Conservation (phyloP, 2,888 invertebrate genomes). For the Trachelus stipa region DNA sequence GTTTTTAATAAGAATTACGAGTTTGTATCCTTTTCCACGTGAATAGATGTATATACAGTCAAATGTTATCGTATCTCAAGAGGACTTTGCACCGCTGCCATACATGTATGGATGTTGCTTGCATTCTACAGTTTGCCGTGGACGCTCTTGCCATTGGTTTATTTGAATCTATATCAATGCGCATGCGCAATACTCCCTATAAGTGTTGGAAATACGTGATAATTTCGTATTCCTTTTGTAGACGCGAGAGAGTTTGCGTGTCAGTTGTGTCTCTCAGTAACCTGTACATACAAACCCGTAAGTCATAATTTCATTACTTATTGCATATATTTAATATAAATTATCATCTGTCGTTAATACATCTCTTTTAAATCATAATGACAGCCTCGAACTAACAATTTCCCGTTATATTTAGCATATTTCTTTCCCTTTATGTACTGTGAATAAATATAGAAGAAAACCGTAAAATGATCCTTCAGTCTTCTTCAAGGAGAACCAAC, state of each 20-base stretch:
- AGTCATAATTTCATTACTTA: background rate
- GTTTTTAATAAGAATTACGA: too few species aligned
- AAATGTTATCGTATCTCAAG: background rate
- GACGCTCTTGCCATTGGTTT: conserved; percentile 16
- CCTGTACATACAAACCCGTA: background rate
- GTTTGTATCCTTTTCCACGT: too few species aligned
- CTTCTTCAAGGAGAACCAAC: too few species aligned
- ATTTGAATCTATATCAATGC: conserved; percentile 24
- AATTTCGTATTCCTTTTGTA: conserved; percentile 13
- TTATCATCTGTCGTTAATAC: too few species aligned
- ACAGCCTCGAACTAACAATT: too few species aligned
- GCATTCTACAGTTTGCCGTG: background rate
- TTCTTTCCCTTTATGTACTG: too few species aligned
- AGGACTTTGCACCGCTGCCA: conserved; percentile 23
- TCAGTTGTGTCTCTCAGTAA: background rate
- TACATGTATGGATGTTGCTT: conserved; percentile 15
- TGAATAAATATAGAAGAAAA: too few species aligned
- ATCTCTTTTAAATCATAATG: too few species aligned
- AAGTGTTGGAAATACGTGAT: conserved; percentile 28
- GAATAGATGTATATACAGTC: too few species aligned
- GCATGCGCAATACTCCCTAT: conserved; percentile 37
- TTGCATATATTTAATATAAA: background rate
- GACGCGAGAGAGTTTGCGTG: conserved; percentile 14
- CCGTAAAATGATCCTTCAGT: too few species aligned
- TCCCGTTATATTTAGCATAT: too few species aligned